Evolutionary conservation across 92 coral and sea anemone genomes (phyloP), one percentile per base, ranked within the genome.

Genomic region (Porites divaricata): DNA sequence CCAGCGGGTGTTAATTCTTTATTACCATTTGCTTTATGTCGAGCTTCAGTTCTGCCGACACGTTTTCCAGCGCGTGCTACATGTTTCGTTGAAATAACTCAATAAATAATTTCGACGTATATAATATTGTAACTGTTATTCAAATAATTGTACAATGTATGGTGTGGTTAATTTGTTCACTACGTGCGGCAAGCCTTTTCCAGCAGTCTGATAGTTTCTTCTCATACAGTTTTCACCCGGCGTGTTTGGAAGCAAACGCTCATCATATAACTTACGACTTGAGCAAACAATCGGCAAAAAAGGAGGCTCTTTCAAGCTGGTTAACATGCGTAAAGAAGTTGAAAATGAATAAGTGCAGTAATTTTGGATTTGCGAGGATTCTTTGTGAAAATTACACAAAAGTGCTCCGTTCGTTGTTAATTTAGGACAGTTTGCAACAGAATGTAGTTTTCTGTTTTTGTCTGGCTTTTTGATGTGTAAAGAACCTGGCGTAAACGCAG

Each of bases 81-180:
- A 35, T 35, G 45, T 35, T 35, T 35, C 45, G 45, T 35, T 35
- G 3, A 35, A 35, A 35, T 35, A 4, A 35, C 3, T 35, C 45
- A 35, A 35, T 35, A 35, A 35, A 35, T 35, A 35, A 35, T 35
- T 35, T 35, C 45, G 45, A 35, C 16, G 59, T 2, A 54, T 11
- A 53, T 53, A 53, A 53, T 53, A 10, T 10, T 14, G 13, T 8
- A 53, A 53, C 26, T 4, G 21, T 74, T 76, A 93, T 52, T 93
- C 96, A 77, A 93, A 93, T 2, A 93, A 94, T 81, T 93, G 96
- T 45, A 85, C 94, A 73, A 93, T 93, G 9, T 78, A n/a, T 19
- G 96, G 96, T 14, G 96, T 93, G 17, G 70, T 23, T n/a, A 48
- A 19, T 17, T 78, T 53, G 22, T 67, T 67, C 48, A 35, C 24